Evolutionary conservation across 1,140 invertebrate species (phyloP).

Genomic region (Megalopta genalis): DNA sequence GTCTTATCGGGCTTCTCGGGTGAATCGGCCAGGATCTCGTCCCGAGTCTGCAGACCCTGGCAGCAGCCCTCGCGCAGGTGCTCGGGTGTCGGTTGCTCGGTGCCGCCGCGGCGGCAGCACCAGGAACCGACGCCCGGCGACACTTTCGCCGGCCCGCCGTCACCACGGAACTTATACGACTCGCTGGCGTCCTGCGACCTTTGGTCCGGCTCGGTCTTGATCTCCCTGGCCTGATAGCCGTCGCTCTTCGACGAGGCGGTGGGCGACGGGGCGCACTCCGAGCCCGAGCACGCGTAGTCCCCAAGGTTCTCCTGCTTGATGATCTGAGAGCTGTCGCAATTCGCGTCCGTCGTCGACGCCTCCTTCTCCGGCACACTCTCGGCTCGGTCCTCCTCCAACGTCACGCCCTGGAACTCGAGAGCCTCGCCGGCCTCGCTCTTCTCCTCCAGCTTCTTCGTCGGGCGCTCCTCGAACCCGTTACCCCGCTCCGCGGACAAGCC

Average conservation of each 20-base stretch:
- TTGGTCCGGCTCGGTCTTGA: conserved; percentile 70
- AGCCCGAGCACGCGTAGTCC: conserved; percentile 56
- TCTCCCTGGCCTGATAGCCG: conserved; percentile 38
- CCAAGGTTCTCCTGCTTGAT: conserved; percentile 71
- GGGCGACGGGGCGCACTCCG: conserved; percentile 47
- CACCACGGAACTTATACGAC: conserved; percentile 82
- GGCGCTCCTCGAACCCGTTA: conserved; percentile 25
- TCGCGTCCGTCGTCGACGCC: conserved; percentile 6
- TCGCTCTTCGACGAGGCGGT: conserved; percentile 50
- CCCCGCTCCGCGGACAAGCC: conserved; percentile 49
- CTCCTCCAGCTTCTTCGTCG: conserved; percentile 8
- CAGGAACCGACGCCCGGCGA: conserved; percentile 83
- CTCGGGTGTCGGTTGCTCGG: conserved; percentile 85
- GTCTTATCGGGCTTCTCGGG: conserved; percentile 72
- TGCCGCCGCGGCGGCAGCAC: conserved; percentile 86
- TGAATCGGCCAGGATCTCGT: conserved; percentile 83
- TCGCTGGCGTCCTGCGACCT: conserved; percentile 55
- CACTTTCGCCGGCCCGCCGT: conserved; percentile 83
- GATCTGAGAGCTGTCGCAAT: conserved; percentile 61
- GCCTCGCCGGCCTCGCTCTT: conserved; percentile 11
- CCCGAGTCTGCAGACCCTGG: conserved; percentile 85
- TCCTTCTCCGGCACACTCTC: conserved; percentile 9
- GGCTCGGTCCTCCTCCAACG: background rate
- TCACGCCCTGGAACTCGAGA: conserved; percentile 34
- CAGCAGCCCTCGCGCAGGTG: conserved; percentile 87